Evolutionary conservation across 2,113 vertebrate genomes (phyloP), one percentile per base, ranked within the genome.

Genomic region (Fregata magnificens): DNA sequence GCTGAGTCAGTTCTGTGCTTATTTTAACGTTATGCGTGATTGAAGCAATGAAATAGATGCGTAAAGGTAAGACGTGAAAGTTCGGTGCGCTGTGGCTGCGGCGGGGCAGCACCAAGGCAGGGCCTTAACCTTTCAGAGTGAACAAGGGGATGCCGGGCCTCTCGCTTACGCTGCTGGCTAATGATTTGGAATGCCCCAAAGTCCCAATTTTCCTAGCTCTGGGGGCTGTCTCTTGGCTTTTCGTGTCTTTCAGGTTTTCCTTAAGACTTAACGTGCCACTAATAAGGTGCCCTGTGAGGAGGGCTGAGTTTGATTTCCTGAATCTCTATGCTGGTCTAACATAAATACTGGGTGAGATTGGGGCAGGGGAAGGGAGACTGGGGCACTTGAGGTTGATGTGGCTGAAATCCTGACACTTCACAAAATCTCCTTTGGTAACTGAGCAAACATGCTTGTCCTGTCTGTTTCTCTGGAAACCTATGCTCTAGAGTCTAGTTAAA

Each of bases 21-120:
- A 1, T 3, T 24, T 15, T 4, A 5, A 44, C 5, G 4, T 13
- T 24, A 3, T 2, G 31, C 2, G 0, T 5, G 2, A 2, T 0
- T n/a, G 19, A 16, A 44, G 9, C 2, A 5, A 3, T 1, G 20
- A 6, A 8, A 6, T 2, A 5, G 6, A 0, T 1, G 11, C 2
- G 25, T 7, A 0, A 5, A 7, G n/a, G 32, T 20, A 5, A 5
- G 67, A 7, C 4, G 28, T 4, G 38, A 4, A 16, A 34, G 32
- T 7, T 18, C 12, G 29, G 29, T 11, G 11, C 7, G 28, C 16
- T 16, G 28, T 11, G 52, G 56, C 12, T 8, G 40, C 7, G 6
- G 28, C 2, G 15, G 29, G 26, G 25, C 36, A 1, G 49, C 8
- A 2, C 25, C 10, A 1, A 13, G 7, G 1, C 21, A 1, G 52